A percentile compares a stretch with the other conserved stretches of the same genome.
Evolutionary conservation across 2,888 invertebrate species (phyloP).

Genomic region (Capitulum mitella): DNA sequence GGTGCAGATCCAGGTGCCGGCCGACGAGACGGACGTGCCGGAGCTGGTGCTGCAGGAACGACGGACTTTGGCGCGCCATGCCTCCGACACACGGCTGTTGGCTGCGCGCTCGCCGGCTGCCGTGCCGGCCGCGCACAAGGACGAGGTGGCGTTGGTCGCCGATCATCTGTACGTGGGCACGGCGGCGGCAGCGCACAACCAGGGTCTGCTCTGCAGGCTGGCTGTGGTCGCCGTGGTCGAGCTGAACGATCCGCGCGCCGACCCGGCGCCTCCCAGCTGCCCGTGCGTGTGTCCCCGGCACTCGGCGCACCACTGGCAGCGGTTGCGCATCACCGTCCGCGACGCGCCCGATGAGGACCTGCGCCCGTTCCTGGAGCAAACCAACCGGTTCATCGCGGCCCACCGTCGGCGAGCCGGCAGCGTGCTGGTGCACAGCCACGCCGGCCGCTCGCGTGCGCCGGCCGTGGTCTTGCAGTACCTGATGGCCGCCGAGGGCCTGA

Average conservation of each 20-base stretch:
- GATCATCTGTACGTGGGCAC: conserved; percentile 45
- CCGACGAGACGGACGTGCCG: too few species aligned
- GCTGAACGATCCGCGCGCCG: conserved; percentile 40
- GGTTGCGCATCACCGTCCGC: conserved; percentile 32
- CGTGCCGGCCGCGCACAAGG: background rate
- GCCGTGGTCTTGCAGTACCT: conserved; percentile 33
- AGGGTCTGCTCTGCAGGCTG: conserved; percentile 45
- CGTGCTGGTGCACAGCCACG: conserved; percentile 32
- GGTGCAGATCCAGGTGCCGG: too few species aligned
- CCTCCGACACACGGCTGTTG: conserved; percentile 2
- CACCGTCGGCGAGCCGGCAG: conserved; percentile 23
- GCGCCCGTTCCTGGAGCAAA: conserved; percentile 30
- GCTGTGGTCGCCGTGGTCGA: conserved; percentile 46
- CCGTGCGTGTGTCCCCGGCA: conserved; percentile 33
- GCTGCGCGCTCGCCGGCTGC: background rate
- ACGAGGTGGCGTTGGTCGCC: conserved; percentile 32
- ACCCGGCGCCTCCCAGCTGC: conserved; percentile 31
- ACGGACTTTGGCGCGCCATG: background rate
- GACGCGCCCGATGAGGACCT: conserved; percentile 31
- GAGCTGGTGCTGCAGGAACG: background rate
- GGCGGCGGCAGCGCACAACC: conserved; percentile 45
- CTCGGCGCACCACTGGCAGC: conserved; percentile 31
- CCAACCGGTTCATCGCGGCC: conserved; percentile 32
- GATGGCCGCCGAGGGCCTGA: conserved; percentile 11
- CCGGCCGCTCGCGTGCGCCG: conserved; percentile 32